phyloP scores from a whole-genome alignment of 2,113 vertebrate species.

The Garra rufa region DNA sequence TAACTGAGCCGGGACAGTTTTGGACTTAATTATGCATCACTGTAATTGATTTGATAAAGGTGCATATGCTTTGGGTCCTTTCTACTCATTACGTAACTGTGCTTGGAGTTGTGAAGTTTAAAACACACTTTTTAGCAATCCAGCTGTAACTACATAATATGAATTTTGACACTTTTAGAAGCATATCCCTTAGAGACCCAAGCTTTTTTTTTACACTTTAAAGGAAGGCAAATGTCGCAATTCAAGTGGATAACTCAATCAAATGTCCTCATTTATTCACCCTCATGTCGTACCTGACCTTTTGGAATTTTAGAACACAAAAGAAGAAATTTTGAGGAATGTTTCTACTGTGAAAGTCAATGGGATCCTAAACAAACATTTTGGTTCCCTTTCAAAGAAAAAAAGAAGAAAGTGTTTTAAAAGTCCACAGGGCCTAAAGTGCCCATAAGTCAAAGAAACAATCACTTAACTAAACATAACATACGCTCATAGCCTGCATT shows the following conservation, averaged over 20 bases:
- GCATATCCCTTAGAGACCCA: too few species aligned
- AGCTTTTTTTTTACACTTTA: not conserved
- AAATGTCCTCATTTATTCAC: not conserved
- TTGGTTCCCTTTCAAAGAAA: not conserved
- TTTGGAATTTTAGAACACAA: not conserved
- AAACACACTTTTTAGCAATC: not conserved
- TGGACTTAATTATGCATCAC: conserved; percentile 25
- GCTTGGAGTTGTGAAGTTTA: not conserved
- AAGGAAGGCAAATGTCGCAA: not conserved
- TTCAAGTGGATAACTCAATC: not conserved
- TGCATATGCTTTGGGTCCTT: conserved; percentile 3
- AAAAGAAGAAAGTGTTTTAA: not conserved
- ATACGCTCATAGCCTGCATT: not conserved
- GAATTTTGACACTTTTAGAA: not conserved
- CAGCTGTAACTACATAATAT: not conserved
- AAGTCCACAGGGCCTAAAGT: not conserved
- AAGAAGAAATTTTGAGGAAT: not conserved
- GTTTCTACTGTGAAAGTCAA: not conserved
- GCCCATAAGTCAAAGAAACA: not conserved
- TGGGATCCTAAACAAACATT: not conserved
- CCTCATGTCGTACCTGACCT: not conserved
- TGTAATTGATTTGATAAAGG: conserved; percentile 28
- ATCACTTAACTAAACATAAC: not conserved
- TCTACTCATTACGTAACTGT: conserved; percentile 17
- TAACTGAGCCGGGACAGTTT: conserved; percentile 22